A percentile compares a stretch with the other conserved stretches of the same genome.
Evolutionary conservation across 2,113 vertebrate species (phyloP).

Genomic region (Neodon shergylaensis): DNA sequence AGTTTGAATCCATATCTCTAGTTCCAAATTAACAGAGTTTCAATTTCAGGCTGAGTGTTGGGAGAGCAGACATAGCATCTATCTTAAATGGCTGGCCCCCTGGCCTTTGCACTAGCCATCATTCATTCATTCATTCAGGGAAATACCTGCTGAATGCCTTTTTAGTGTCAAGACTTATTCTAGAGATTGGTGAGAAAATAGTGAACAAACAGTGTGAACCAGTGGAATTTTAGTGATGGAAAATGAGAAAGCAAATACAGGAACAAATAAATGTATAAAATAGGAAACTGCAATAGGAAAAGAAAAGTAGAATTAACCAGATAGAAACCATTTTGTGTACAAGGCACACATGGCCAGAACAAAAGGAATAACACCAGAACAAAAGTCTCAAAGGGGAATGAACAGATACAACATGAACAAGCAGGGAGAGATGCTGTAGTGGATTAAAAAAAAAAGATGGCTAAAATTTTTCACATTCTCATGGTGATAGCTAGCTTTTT

Average conservation of each 20-base stretch:
- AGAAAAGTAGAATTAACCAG: not conserved
- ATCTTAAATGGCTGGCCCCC: not conserved
- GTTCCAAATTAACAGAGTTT: not conserved
- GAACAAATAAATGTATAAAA: not conserved
- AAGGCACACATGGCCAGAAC: not conserved
- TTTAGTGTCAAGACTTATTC: not conserved
- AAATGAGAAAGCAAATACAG: not conserved
- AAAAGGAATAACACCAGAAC: not conserved
- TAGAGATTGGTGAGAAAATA: not conserved
- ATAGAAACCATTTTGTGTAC: not conserved
- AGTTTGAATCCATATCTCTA: not conserved
- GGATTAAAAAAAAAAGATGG: not conserved
- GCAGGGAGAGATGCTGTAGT: not conserved
- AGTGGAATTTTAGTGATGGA: not conserved
- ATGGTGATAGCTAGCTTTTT: not conserved
- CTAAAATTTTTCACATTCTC: not conserved
- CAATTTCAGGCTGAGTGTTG: not conserved
- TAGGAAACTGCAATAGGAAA: not conserved
- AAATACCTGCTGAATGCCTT: not conserved
- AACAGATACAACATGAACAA: not conserved
- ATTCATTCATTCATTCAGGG: not conserved
- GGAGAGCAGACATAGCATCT: not conserved
- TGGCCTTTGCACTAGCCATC: not conserved
- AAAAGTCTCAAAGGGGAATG: not conserved
- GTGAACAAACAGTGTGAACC: not conserved